These are phyloP conservation scores for Staurois parvus DNA, from an alignment of 2,797 vertebrate species.

Conservation along the genomic window DNA sequence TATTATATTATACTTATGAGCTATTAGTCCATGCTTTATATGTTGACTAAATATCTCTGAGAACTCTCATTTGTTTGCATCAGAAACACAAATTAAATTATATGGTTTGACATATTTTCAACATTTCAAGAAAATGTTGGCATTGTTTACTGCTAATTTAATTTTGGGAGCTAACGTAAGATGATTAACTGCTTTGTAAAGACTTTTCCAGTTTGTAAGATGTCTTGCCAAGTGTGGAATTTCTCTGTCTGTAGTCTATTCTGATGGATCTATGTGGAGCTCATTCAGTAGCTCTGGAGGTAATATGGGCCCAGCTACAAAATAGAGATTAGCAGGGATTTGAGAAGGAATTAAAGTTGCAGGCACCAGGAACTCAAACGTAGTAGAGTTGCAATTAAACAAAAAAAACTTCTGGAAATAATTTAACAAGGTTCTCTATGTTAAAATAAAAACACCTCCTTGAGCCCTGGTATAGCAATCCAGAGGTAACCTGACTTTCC, in stretches of 20 bases:
- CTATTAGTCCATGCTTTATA: not conserved
- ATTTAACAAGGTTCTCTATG: not conserved
- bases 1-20: not conserved
- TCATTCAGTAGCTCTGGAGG: not conserved
- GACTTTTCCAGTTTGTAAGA: not conserved
- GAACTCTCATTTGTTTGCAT: not conserved
- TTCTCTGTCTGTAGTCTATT: not conserved
- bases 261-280: not conserved
- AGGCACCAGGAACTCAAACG: not conserved
- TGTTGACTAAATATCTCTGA: slow-evolving; percentile 1
- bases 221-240: not conserved
- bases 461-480: not conserved
- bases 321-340: not conserved
- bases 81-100: slow-evolving; percentile 17
- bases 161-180: slow-evolving; percentile 8
- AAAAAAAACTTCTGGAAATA: too few relatives aligned
- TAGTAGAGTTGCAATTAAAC: not conserved
- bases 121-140: not conserved
- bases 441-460: not conserved
- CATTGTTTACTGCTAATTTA: not conserved
- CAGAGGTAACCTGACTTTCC: too few relatives aligned
- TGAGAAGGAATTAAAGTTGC: not conserved
- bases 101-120: not conserved
- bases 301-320: not conserved
- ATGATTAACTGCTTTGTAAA: slow-evolving; percentile 8